Evolutionary conservation across 2,888 invertebrate species (phyloP).

Genomic region (Fragum fragum): DNA sequence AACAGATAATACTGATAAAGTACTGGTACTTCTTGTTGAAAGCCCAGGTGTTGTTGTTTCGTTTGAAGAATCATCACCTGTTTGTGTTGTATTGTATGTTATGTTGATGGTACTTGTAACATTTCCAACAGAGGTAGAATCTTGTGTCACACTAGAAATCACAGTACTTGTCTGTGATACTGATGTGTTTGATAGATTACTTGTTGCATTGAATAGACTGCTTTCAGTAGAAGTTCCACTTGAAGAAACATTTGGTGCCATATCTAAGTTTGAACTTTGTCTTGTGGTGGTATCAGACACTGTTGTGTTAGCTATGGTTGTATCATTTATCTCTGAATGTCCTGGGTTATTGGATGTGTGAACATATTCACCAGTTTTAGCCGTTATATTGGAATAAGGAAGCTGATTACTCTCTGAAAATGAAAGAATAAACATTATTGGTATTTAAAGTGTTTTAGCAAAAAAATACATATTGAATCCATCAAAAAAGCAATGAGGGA

Average conservation of each 20-base stretch:
- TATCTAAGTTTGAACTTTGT: not conserved
- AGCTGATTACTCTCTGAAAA: constrained; percentile 1
- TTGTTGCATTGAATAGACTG: not conserved
- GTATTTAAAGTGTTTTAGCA: too few relatives aligned
- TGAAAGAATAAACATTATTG: too few relatives aligned
- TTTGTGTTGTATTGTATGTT: too few relatives aligned
- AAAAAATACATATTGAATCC: too few relatives aligned
- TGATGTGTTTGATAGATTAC: not conserved
- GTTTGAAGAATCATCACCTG: too few relatives aligned
- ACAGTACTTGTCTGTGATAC: not conserved
- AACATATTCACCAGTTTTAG: constrained; percentile 33
- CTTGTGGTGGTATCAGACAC: not conserved
- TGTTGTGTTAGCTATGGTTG: not conserved
- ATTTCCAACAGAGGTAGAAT: not conserved
- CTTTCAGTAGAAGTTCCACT: not conserved
- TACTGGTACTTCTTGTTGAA: too few relatives aligned
- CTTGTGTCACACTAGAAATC: not conserved
- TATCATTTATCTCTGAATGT: not conserved
- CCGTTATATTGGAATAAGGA: constrained; percentile 14
- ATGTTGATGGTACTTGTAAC: not conserved
- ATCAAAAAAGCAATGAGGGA: too few relatives aligned
- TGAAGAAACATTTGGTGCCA: not conserved
- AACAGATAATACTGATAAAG: too few relatives aligned
- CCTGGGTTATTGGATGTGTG: not conserved
- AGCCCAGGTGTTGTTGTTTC: too few relatives aligned